Evolutionary conservation across 2,888 invertebrate genomes (phyloP).

Genomic region (Seira musarum): DNA sequence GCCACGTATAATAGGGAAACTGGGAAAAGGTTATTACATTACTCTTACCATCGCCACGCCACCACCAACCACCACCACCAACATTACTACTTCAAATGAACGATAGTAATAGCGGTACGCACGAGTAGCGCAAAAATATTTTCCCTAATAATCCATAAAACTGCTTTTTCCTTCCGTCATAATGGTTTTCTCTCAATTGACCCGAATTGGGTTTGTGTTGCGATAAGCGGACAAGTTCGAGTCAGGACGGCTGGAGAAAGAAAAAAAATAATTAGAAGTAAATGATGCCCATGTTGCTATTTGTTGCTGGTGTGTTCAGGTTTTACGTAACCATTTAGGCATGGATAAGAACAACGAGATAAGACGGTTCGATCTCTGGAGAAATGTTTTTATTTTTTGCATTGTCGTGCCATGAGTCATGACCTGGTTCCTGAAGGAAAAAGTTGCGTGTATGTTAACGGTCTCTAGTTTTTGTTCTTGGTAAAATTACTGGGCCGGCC

Average conservation of each 20-base stretch:
- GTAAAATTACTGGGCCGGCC: too few relatives aligned
- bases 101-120: background rate
- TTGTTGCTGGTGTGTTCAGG: too few relatives aligned
- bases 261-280: background rate
- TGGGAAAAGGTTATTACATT: conserved; percentile 28
- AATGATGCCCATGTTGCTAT: background rate
- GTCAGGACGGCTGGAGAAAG: background rate
- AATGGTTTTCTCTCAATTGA: background rate
- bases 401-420: conserved; percentile 7
- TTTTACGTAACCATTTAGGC: background rate
- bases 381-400: background rate
- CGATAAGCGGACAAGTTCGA: background rate
- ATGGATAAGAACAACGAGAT: background rate
- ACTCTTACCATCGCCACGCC: too few relatives aligned
- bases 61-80: too few relatives aligned
- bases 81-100: background rate
- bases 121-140: background rate
- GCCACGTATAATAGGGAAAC: conserved; percentile 20
- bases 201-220: background rate
- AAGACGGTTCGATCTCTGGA: background rate
- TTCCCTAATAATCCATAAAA: background rate
- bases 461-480: too few relatives aligned
- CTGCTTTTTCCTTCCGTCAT: too few relatives aligned
- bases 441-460: background rate
- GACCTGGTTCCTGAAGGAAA: conserved; percentile 1